Percentiles rank a stretch among this genome's conserved stretches.
These are phyloP conservation scores for Aphrophora alni DNA, from an alignment of 2,888 invertebrate species.

Conservation along the genomic window DNA sequence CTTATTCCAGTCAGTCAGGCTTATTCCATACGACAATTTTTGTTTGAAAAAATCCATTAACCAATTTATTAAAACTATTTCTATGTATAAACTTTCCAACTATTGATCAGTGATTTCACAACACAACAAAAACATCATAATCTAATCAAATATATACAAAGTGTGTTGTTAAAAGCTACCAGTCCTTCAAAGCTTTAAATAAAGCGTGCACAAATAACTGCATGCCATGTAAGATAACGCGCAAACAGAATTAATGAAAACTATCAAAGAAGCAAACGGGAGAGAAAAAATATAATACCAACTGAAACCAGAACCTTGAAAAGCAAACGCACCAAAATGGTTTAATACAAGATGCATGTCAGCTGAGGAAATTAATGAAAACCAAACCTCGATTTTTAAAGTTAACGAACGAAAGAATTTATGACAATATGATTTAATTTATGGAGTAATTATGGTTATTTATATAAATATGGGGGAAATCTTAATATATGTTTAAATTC, in stretches of 20 bases:
- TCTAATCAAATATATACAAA: not conserved
- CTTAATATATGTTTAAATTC: too few relatives aligned
- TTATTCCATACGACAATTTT: too few relatives aligned
- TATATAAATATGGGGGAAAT: too few relatives aligned
- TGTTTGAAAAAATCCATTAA: too few relatives aligned
- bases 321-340: not conserved
- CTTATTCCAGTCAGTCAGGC: too few relatives aligned
- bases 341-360: not conserved
- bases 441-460: too few relatives aligned
- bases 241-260: not conserved
- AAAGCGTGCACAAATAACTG: not conserved
- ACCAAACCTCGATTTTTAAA: too few relatives aligned
- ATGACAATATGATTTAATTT: too few relatives aligned
- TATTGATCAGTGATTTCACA: too few relatives aligned
- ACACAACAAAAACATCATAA: not conserved
- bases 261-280: not conserved
- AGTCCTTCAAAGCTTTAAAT: not conserved
- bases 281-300: not conserved
- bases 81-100: too few relatives aligned
- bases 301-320: not conserved
- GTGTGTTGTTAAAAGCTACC: not conserved
- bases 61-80: too few relatives aligned
- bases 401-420: too few relatives aligned
- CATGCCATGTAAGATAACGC: not conserved
- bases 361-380: not conserved